Evolutionary conservation across 2,888 invertebrate genomes (phyloP).

Genomic region (Phalangium opilio): DNA sequence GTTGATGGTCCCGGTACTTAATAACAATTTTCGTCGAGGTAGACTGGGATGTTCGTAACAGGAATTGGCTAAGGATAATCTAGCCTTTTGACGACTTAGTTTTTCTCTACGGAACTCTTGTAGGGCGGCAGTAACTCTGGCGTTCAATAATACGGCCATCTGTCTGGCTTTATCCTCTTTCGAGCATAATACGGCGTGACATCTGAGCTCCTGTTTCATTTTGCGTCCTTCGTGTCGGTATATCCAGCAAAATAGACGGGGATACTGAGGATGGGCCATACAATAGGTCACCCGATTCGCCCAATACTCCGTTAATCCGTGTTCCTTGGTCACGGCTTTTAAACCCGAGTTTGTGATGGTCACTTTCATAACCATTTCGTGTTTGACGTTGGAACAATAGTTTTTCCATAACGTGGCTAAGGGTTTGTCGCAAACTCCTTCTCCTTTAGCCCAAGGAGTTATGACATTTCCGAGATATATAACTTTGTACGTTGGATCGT

Average conservation of each 20-base stretch:
- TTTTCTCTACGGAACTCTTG: constrained; percentile 93
- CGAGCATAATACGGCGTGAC: constrained; percentile 91
- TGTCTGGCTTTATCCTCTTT: constrained; percentile 61
- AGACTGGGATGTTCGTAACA: constrained; percentile 77
- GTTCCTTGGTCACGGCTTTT: constrained; percentile 92
- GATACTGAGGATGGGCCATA: constrained; percentile 81
- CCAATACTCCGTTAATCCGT: constrained; percentile 97
- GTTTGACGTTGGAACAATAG: constrained; percentile 75
- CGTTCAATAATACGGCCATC: constrained; percentile 43
- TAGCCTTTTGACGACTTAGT: constrained; percentile 80
- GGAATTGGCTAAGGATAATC: constrained; percentile 72
- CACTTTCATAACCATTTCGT: constrained; percentile 89
- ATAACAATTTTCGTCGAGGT: constrained; percentile 43
- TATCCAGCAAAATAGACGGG: constrained; percentile 48
- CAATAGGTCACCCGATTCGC: constrained; percentile 92
- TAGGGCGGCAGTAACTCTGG: constrained; percentile 49
- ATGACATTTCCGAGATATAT: constrained; percentile 96
- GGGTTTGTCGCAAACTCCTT: constrained; percentile 93
- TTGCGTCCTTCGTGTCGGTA: constrained; percentile 88
- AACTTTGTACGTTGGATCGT: constrained; percentile 88
- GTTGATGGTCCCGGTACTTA: constrained; percentile 23
- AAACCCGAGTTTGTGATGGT: constrained; percentile 84
- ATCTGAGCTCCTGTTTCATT: constrained; percentile 86
- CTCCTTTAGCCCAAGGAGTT: constrained; percentile 98
- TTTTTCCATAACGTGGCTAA: constrained; percentile 91